Conservation (phyloP, 2,113 vertebrate genomes). For the cattle (Bos taurus) region ARS-UCD2.0 NC_037334.1:67790001-67790500, state of each 20-base stretch:
- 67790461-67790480: background rate
- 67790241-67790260: background rate
- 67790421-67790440: background rate
- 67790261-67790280: background rate
- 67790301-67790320: background rate
- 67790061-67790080: slow-evolving; percentile 1
- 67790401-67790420: background rate
- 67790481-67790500: background rate
- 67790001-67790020: background rate
- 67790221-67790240: background rate
- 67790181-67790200: background rate
- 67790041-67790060: background rate
- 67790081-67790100: background rate
- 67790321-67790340: background rate
- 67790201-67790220: background rate
- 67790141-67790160: background rate
- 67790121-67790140: background rate
- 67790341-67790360: background rate
- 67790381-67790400: background rate
- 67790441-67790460: background rate
- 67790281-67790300: background rate
- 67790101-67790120: background rate
- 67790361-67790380: background rate
- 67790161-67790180: background rate
- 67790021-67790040: background rate